Conservation (phyloP, 1,140 invertebrate species). For the Camponotus pennsylvanicus region DNA sequence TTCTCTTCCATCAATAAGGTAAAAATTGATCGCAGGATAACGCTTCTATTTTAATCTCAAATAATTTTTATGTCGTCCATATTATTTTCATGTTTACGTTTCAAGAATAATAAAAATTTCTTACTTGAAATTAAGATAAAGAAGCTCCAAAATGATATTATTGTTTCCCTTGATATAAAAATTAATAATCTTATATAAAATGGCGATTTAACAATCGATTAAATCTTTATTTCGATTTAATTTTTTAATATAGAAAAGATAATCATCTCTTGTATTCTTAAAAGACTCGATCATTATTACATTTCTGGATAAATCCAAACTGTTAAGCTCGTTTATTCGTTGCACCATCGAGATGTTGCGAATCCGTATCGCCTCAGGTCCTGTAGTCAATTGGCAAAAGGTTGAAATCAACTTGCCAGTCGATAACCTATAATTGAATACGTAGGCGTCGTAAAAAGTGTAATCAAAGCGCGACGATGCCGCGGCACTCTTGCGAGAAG, state of each 20-base stretch:
- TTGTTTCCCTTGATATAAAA: neutral
- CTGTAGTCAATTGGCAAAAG: constrained; percentile 19
- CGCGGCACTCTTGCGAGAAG: constrained; percentile 18
- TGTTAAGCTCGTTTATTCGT: constrained; percentile 10
- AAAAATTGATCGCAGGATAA: neutral
- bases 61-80: neutral
- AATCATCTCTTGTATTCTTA: neutral
- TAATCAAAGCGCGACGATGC: constrained; percentile 45
- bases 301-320: neutral
- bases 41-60: constrained; percentile 17
- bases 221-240: no score
- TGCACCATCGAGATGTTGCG: constrained; percentile 23
- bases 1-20: neutral
- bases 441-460: constrained; percentile 35
- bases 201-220: no score
- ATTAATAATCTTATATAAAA: neutral
- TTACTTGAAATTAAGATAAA: neutral
- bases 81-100: neutral
- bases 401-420: constrained; percentile 40
- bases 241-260: neutral
- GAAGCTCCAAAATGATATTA: neutral
- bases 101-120: constrained; percentile 9
- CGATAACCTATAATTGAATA: constrained; percentile 50
- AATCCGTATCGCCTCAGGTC: neutral
- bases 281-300: neutral